phyloP scores from a whole-genome alignment of 2,113 vertebrate species.

The Amphilophus citrinellus region DNA sequence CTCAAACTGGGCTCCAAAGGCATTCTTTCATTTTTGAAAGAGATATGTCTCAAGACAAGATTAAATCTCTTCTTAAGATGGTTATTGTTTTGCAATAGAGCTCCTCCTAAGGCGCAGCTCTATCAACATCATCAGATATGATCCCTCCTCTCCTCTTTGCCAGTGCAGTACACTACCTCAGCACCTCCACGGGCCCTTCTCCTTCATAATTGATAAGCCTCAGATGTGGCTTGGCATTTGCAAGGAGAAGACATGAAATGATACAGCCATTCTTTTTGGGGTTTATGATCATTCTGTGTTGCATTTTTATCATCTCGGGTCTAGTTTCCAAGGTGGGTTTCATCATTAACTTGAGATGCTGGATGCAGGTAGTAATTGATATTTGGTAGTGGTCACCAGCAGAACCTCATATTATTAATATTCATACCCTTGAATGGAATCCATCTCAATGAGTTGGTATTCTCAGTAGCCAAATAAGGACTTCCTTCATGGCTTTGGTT shows the following conservation, averaged over 20 bases:
- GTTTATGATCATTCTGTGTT: constrained; percentile 61
- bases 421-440: constrained; percentile 13
- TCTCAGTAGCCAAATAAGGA: neutral
- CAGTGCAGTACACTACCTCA: constrained; percentile 21
- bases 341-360: constrained; percentile 57
- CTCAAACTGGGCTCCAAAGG: neutral
- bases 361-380: constrained; percentile 23
- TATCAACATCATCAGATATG: constrained; percentile 57
- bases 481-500: neutral
- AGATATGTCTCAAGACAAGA: neutral
- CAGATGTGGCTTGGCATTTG: constrained; percentile 73
- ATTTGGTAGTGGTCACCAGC: constrained; percentile 38
- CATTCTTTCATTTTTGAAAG: constrained; percentile 13
- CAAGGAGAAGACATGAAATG: constrained; percentile 62
- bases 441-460: neutral
- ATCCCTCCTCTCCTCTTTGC: constrained; percentile 47
- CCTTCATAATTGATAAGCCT: constrained; percentile 76
- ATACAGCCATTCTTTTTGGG: constrained; percentile 59
- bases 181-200: constrained; percentile 58
- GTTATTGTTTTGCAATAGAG: constrained; percentile 52
- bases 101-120: constrained; percentile 37
- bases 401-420: constrained; percentile 32
- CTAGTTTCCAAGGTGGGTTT: constrained; percentile 70
- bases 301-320: constrained; percentile 62
- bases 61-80: constrained; percentile 44